A percentile compares a stretch with the other conserved stretches of the same genome.
Evolutionary conservation across 2,888 invertebrate genomes (phyloP).

Genomic region (Microdon myrmicae): DNA sequence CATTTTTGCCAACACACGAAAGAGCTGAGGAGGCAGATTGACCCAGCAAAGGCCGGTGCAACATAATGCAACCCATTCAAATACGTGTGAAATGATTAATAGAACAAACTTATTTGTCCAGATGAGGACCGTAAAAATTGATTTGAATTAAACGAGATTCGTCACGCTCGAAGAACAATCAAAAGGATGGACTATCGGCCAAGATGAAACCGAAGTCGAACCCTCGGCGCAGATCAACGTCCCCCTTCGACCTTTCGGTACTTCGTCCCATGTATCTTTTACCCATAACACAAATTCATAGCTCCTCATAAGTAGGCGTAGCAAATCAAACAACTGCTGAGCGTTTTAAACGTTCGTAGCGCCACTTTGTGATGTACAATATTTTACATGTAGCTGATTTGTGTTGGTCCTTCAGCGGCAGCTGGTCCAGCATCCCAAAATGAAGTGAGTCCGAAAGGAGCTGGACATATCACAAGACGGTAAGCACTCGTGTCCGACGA

Average conservation of each 20-base stretch:
- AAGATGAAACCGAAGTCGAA: no score
- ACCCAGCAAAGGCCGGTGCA: conserved; percentile 22
- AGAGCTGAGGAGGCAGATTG: conserved; percentile 1
- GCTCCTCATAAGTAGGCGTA: conserved; percentile 48
- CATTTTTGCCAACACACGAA: conserved; percentile 20
- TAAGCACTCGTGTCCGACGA: no score
- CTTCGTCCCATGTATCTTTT: conserved; percentile 11
- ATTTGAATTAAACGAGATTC: conserved; percentile 39
- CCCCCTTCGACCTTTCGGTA: conserved; percentile 5
- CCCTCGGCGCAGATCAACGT: no score
- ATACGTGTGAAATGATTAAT: conserved; percentile 36
- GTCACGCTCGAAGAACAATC: conserved; percentile 33
- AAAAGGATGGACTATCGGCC: no score
- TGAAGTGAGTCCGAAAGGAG: conserved; percentile 3
- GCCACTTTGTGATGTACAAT: conserved; percentile 47
- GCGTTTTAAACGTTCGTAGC: conserved; percentile 31
- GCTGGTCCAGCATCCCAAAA: conserved; percentile 4
- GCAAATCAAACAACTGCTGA: conserved; percentile 44
- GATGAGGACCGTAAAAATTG: conserved; percentile 35
- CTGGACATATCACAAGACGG: no score
- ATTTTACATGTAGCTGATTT: conserved; percentile 44
- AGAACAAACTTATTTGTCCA: conserved; percentile 39
- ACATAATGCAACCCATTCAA: conserved; percentile 32
- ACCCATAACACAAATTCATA: conserved; percentile 17
- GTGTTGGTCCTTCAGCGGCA: conserved; percentile 28